Conservation (phyloP, 2,113 vertebrate genomes). For the Rattus rattus region DNA sequence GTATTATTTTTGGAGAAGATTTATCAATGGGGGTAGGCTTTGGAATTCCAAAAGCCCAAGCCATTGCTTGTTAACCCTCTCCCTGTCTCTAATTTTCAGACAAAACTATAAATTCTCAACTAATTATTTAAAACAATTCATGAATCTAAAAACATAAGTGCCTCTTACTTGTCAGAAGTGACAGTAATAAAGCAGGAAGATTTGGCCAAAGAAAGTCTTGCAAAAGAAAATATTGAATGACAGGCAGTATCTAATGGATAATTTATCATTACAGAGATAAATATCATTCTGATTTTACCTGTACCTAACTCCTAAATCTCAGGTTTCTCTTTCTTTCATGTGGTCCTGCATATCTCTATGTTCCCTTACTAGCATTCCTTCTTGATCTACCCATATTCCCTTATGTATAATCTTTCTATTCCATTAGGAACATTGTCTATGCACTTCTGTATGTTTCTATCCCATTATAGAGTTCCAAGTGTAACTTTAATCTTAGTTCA, state of each 20-base stretch:
- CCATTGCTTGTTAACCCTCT: background rate
- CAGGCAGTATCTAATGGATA: background rate
- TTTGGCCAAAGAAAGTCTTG: background rate
- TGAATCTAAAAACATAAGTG: background rate
- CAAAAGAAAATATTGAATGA: background rate
- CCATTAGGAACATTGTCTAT: background rate
- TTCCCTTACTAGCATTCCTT: too few relatives aligned
- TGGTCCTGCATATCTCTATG: background rate
- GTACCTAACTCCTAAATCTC: background rate
- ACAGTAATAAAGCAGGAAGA: background rate
- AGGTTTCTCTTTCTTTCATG: background rate
- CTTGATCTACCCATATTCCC: accelerated
- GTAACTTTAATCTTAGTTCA: background rate
- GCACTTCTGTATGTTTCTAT: too few relatives aligned
- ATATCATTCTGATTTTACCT: background rate
- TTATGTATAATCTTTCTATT: background rate
- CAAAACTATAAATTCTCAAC: background rate
- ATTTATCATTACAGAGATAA: background rate
- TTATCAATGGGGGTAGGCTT: background rate
- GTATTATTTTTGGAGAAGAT: background rate
- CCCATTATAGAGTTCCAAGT: background rate
- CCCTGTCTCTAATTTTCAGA: background rate
- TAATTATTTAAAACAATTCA: background rate
- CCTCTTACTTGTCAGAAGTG: background rate
- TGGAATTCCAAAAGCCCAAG: background rate